phyloP scores from a whole-genome alignment of 2,113 vertebrate species.

The Cyanoramphus novaezelandiae region DNA sequence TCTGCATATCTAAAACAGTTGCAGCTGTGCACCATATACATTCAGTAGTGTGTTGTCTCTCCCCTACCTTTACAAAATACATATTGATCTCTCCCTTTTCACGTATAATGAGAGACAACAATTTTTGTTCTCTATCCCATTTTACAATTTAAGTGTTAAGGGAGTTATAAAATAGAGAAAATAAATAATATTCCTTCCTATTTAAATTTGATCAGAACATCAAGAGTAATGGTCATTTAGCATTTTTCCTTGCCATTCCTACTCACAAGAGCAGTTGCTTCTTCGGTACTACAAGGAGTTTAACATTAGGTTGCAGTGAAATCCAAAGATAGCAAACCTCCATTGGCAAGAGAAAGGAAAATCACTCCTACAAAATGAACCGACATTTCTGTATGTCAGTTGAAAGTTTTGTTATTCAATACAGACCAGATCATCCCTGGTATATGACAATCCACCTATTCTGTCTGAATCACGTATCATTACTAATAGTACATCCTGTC shows the following conservation, averaged over 20 bases:
- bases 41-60: not conserved
- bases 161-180: not conserved
- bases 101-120: not conserved
- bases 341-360: not conserved
- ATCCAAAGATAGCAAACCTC: constrained; percentile 1
- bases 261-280: not conserved
- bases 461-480: constrained; percentile 28
- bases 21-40: not conserved
- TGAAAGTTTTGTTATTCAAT: not conserved
- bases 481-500: constrained; percentile 30
- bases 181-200: not conserved
- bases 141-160: not conserved
- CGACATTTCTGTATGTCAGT: constrained; percentile 20
- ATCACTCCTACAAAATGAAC: constrained; percentile 29
- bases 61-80: not conserved
- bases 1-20: not conserved
- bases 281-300: not conserved
- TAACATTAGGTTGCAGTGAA: not conserved
- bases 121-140: not conserved
- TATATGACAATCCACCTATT: constrained; percentile 2
- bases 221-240: not conserved
- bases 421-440: constrained; percentile 4
- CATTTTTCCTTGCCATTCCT: not conserved
- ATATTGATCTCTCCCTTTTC: not conserved
- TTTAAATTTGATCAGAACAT: not conserved